Conservation (phyloP, 2,888 invertebrate genomes). For the Aporophyla lueneburgensis region DNA sequence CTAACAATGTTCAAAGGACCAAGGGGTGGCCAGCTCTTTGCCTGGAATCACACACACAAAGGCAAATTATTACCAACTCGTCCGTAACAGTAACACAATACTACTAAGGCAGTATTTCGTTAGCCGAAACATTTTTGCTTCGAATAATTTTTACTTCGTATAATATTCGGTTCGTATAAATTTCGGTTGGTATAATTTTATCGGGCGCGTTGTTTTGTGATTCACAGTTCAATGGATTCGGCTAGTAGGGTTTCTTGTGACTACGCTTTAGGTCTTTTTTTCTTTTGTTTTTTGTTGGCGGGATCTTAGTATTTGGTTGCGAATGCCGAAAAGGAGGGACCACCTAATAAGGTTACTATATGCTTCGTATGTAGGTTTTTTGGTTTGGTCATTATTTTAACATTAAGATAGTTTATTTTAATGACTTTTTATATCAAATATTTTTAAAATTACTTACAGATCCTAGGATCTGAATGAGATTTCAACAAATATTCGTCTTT, state of each 20-base stretch:
- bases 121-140: conserved; percentile 52
- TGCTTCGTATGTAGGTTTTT: not conserved
- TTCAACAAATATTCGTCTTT: not conserved
- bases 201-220: conserved; percentile 78
- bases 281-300: conserved; percentile 52
- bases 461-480: too few species aligned
- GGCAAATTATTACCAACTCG: conserved; percentile 37
- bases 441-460: not conserved
- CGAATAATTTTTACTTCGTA: conserved; percentile 48
- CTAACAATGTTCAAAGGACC: not conserved
- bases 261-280: conserved; percentile 70
- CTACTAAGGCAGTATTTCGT: conserved; percentile 56
- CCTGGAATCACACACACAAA: conserved; percentile 30
- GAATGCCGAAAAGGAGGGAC: conserved; percentile 65
- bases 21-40: conserved; percentile 13
- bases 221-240: conserved; percentile 73
- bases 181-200: conserved; percentile 64
- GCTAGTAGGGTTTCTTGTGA: conserved; percentile 75
- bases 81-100: conserved; percentile 69
- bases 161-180: conserved; percentile 59
- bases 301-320: conserved; percentile 61
- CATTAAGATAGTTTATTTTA: not conserved
- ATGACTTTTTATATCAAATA: not conserved
- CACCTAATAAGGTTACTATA: conserved; percentile 61
- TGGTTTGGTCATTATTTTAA: conserved; percentile 25